Base-by-base conservation (phyloP, 1,140 invertebrate species). In the Maconellicoccus hirsutus region DNA sequence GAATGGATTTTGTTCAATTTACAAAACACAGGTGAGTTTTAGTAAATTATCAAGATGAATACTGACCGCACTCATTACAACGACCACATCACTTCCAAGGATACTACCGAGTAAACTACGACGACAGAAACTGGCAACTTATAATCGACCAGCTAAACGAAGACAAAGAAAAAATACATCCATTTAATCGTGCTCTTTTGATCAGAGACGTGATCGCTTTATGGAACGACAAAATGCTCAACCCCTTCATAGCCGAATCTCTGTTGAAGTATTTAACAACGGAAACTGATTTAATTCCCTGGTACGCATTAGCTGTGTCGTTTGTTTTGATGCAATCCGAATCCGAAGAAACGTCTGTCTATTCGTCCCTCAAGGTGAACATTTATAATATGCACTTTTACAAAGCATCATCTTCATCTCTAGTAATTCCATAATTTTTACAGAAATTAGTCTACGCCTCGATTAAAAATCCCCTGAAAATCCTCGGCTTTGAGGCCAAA, bases 1-100 rank as follows among this genome's bases (percentile, higher is more conserved):
- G 83, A 91, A 16, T 93, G 91, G 90, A 79, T 90, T 1, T 84
- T 93, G 38, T 86, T 89, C 22, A 93, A 93, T 78, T 79, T 92
- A 52, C 86, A 89, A 75, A 84, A 91, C 77, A 91, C 88, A 71
- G 86, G 86, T 66, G 4, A 16, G 16, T 25, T 23, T 23, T 12
- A n/a, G n/a, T n/a, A n/a, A 33, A n/a, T n/a, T n/a, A n/a, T n/a
- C n/a, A n/a, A n/a, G n/a, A n/a, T n/a, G n/a, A n/a, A n/a, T n/a
- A n/a, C n/a, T n/a, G n/a, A n/a, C n/a, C 3, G 4, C 12, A 12
- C 3, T 3, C 29, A 33, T 33, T 33, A 12, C 4, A 33, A 12
- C 16, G 6, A 7, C 6, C 52, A 59, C 52, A 3, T 25, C 25
- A 3, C 23, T 12, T 12, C 4, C 52, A n/a, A 76, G 83, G 82